A percentile compares a stretch with the other conserved stretches of the same genome.
phyloP scores from a whole-genome alignment of 2,888 invertebrate genomes.

The Marasmarcha lunaedactyla region DNA sequence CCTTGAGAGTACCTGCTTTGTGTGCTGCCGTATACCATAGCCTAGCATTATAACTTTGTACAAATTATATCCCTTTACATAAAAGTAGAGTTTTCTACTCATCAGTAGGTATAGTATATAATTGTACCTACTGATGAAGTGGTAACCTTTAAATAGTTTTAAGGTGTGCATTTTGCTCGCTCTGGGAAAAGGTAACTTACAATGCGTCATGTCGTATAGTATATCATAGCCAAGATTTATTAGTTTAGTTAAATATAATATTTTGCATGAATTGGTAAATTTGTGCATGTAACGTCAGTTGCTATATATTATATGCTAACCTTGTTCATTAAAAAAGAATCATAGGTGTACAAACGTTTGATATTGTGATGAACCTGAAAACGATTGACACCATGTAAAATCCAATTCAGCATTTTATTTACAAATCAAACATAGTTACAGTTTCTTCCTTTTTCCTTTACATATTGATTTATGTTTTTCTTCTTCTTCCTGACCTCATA shows the following conservation, averaged over 20 bases:
- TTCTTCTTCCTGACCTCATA: constrained; percentile 49
- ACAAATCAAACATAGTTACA: too few relatives aligned
- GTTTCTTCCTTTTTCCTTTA: constrained; percentile 32
- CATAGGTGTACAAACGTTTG: too few relatives aligned
- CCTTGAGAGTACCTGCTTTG: constrained; percentile 27
- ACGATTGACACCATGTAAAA: too few relatives aligned
- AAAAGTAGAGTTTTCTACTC: too few relatives aligned
- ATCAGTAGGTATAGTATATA: too few relatives aligned
- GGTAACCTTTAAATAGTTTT: constrained; percentile 20
- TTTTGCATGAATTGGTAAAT: constrained; percentile 32
- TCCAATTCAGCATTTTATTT: constrained; percentile 14
- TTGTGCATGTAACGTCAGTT: constrained; percentile 15
- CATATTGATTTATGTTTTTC: constrained; percentile 30
- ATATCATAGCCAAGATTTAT: neutral
- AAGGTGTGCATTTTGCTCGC: neutral
- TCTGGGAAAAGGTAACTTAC: constrained; percentile 1
- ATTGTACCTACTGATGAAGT: constrained; percentile 19
- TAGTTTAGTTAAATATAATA: neutral
- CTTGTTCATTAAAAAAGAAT: constrained; percentile 14
- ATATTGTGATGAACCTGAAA: too few relatives aligned
- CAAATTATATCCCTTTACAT: too few relatives aligned
- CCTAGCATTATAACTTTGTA: too few relatives aligned
- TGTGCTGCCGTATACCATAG: constrained; percentile 19
- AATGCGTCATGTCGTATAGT: neutral
- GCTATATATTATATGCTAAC: constrained; percentile 22